Conservation (phyloP, 2,888 invertebrate species). For the Troglohyphantes excavatus region DNA sequence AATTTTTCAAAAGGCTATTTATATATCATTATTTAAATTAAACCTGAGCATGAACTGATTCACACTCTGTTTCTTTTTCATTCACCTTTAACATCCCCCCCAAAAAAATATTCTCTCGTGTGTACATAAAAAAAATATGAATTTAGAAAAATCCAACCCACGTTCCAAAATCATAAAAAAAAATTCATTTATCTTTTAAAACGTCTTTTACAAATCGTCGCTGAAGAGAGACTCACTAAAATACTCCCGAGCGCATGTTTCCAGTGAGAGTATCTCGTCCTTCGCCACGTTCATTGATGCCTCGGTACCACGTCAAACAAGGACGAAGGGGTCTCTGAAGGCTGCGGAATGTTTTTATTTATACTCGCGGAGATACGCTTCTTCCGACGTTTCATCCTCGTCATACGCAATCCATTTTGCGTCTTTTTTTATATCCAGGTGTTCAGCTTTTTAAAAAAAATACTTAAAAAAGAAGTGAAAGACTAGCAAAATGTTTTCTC, state of each 20-base stretch:
- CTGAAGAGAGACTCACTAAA: not conserved
- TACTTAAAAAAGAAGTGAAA: no score
- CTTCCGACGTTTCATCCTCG: not conserved
- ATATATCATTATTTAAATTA: no score
- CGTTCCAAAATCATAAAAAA: not conserved
- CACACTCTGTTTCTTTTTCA: no score
- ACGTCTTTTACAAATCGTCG: not conserved
- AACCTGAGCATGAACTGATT: no score
- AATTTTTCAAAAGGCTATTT: no score
- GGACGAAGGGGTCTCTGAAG: conserved; percentile 20
- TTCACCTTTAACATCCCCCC: no score
- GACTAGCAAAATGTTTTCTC: no score
- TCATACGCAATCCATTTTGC: no score
- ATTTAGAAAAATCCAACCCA: not conserved
- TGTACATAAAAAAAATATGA: not conserved
- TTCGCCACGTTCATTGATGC: conserved; percentile 47
- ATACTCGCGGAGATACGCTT: not conserved
- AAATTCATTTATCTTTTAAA: not conserved
- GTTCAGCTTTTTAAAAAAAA: no score
- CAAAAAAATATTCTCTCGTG: no score
- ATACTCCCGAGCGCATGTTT: not conserved
- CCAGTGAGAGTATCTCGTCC: conserved; percentile 8
- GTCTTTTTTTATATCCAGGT: no score
- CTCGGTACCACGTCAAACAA: conserved; percentile 44
- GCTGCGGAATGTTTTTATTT: conserved; percentile 50